Evolutionary conservation across 2,888 invertebrate genomes (phyloP), one percentile per base, ranked within the genome.

Genomic region (Plebejus argus): DNA sequence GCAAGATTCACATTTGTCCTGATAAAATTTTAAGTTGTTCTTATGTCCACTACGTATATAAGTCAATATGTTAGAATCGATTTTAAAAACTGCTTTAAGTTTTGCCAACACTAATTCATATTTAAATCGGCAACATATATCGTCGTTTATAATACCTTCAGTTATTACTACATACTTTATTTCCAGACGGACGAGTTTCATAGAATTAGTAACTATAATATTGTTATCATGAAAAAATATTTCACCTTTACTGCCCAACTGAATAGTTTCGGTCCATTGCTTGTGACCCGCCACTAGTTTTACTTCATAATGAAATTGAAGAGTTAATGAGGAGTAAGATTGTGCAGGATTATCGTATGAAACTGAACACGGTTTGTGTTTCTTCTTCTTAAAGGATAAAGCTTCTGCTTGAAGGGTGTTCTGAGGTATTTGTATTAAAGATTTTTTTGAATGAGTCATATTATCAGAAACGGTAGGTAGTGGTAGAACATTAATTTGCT

Each of bases 171-270:
- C 58, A 58, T 58, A 58, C n/a, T 20, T 20, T 10, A 58, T 20
- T n/a, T 58, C 58, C 58, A 58, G 20, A 20, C 58, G 58, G 20
- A 58, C 58, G 20, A 58, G 58, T 1, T 20, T 20, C 58, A 58
- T 58, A 8, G 58, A 20, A 20, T 58, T 20, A 58, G 58, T 58
- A 10, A 20, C 20, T 20, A 70, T 33, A 28, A 70, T 33, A 28
- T 28, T n/a, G 18, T 35, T 33, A 39, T 35, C 35, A n/a, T 70
- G 28, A 33, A 70, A 70, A 33, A 70, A 7, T 70, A 70, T 70
- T 70, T 70, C 70, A 1, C 70, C 18, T 70, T 70, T 70, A n/a
- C n/a, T 35, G 70, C 70, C 70, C n/a, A 70, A 33, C 7, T 18
- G 8, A 70, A 35, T 35, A 33, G 58, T 58, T 58, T 58, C 58